Base-by-base conservation (phyloP, 2,797 vertebrate species). In the Hoplostethus atlanticus region DNA sequence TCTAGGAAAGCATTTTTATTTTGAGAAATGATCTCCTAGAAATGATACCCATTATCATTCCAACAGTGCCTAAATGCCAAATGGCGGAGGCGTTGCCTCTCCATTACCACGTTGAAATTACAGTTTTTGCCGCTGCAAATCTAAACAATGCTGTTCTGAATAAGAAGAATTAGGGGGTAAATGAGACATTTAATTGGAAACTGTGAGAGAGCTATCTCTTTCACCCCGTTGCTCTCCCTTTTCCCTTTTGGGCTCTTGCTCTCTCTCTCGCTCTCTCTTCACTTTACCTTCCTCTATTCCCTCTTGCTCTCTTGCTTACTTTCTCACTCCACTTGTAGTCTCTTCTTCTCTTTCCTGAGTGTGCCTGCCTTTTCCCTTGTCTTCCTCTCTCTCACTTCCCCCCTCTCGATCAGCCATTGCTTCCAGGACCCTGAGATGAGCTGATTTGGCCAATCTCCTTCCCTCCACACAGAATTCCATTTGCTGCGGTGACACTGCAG, bases 171-270 rank as follows among this genome's bases (percentile, higher is more conserved):
- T 92, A 94, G 81, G 77, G 86, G 81, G 84, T 90, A 93, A 95
- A 95, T 95, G 93, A 94, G 89, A 94, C 92, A 94, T 94, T 95
- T 95, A 94, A 95, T 95, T 94, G 92, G 89, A 93, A 93, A 89
- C 80, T 86, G 86, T 86, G 85, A 92, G 89, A 89, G 89, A 83
- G 84, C 80, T 71, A 81, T 90, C 88, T 84, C 80, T 84, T 80
- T 87, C 86, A 77, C 84, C 78, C 84, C 42, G 80, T 76, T 61
- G 64, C 36, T 71, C 64, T 76, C 56, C 59, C 44, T 52, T 67
- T 68, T n/a, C n/a, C 34, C 65, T 63, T 47, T 13, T 15, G 46
- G 34, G 10, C 46, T 25, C 36, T 44, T 13, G 44, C 13, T 34
- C 65, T 58, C 42, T 50, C 30, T 63, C 12, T 21, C 40, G 47